Conservation (phyloP, 2,797 vertebrate species). For the Spheniscus humboldti region DNA sequence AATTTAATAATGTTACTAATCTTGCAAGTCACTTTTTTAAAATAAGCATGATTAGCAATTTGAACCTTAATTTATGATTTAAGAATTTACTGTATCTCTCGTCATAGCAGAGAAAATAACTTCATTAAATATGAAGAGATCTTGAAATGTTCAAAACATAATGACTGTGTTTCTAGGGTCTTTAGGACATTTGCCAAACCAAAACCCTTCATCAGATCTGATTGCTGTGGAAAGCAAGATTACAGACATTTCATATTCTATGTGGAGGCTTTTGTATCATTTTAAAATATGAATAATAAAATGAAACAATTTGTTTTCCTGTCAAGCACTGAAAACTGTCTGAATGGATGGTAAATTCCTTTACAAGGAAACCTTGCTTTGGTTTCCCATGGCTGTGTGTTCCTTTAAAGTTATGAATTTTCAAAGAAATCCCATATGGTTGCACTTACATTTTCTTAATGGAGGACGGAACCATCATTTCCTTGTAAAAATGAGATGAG, state of each 20-base stretch:
- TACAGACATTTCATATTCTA: neutral
- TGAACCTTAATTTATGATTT: constrained; percentile 10
- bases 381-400: neutral
- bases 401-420: neutral
- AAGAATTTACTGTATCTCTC: neutral
- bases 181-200: constrained; percentile 36
- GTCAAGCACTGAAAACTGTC: neutral
- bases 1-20: neutral
- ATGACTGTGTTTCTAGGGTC: neutral
- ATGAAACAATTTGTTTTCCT: neutral
- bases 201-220: constrained; percentile 8
- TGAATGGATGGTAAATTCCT: neutral
- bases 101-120: neutral
- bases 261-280: neutral
- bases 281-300: neutral
- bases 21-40: neutral
- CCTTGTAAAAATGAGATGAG: neutral
- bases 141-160: constrained; percentile 5
- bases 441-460: neutral
- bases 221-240: constrained; percentile 1
- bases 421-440: neutral
- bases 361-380: neutral
- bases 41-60: neutral
- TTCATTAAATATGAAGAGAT: constrained; percentile 32
- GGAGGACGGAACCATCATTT: neutral